Conservation (phyloP, 2,888 invertebrate species). For the Rhabditoides inermis region DNA sequence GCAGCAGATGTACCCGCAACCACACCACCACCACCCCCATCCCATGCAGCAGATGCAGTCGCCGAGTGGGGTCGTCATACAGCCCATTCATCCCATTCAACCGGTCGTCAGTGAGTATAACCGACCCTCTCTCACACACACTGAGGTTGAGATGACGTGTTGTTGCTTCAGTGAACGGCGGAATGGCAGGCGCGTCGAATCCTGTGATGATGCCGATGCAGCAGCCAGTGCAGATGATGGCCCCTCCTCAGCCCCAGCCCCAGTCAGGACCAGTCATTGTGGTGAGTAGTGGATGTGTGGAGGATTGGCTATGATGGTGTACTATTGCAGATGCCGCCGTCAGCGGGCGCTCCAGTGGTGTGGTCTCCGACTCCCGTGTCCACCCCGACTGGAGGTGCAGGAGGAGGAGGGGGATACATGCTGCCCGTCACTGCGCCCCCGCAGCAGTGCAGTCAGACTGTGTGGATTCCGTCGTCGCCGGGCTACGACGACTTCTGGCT, state of each 20-base stretch:
- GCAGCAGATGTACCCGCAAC: slow-evolving; percentile 2
- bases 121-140: background rate
- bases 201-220: background rate
- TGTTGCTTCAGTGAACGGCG: too few relatives aligned
- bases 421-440: background rate
- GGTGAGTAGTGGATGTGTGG: background rate
- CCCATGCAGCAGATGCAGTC: slow-evolving; percentile 1
- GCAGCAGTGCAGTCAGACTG: too few relatives aligned
- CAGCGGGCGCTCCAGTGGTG: background rate
- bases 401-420: background rate
- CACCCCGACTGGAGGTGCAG: background rate
- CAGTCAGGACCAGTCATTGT: background rate
- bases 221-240: background rate
- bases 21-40: slow-evolving; percentile 1
- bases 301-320: background rate
- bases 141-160: too few relatives aligned
- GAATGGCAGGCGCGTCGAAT: too few relatives aligned
- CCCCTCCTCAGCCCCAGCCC: background rate
- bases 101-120: background rate
- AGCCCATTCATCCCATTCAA: background rate
- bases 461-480: too few relatives aligned
- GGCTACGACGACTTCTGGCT: too few relatives aligned
- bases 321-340: too few relatives aligned
- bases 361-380: background rate
- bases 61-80: background rate